Conservation (phyloP, 35 echinoderm and acorn worm genomes). For the Hemicentrotus pulcherrimus region DNA sequence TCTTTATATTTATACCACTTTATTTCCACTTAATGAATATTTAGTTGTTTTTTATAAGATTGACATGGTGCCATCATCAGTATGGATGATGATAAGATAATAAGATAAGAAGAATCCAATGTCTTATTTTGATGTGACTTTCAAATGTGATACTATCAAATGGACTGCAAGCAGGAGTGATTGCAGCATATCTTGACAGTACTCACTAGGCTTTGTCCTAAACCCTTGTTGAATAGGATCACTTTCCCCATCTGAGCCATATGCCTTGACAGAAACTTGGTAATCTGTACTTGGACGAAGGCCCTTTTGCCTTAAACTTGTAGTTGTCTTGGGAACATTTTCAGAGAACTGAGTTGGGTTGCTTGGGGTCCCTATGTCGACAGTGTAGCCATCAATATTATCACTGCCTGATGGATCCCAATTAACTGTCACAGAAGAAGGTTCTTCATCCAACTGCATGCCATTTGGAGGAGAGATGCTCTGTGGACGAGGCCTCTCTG, state of each 20-base stretch:
- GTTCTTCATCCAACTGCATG: neutral
- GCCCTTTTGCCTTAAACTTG: neutral
- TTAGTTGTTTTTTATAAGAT: too few species aligned
- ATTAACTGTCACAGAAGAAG: neutral
- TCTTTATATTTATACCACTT: too few species aligned
- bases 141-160: too few species aligned
- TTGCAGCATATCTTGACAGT: neutral
- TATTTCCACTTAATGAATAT: too few species aligned
- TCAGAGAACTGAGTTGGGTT: constrained; percentile 8
- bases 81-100: too few species aligned
- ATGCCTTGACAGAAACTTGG: neutral
- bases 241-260: neutral
- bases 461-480: neutral
- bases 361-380: neutral
- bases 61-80: too few species aligned
- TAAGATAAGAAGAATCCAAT: too few species aligned
- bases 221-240: neutral
- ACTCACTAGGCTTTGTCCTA: constrained; percentile 2
- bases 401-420: neutral
- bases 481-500: neutral
- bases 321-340: neutral
- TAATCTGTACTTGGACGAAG: constrained; percentile 11
- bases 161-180: too few species aligned
- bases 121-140: too few species aligned
- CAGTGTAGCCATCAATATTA: neutral